These are phyloP conservation scores for Papilio polytes DNA, from an alignment of 1,140 invertebrate genomes.

Conservation along the genomic window DNA sequence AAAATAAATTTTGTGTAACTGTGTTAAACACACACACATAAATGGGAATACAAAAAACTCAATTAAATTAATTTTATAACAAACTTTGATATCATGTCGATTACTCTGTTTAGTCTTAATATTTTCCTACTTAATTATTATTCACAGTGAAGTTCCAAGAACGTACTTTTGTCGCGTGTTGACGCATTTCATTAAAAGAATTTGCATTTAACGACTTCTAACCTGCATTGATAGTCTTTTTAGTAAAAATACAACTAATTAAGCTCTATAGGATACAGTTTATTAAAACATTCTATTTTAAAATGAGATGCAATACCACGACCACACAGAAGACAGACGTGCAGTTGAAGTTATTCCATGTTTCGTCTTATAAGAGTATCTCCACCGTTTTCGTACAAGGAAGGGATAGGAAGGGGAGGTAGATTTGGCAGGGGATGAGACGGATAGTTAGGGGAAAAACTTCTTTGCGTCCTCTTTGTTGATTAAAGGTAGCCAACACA, in stretches of 20 bases:
- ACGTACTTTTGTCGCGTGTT: neutral
- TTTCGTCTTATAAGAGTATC: too few species aligned
- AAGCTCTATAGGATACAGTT: neutral
- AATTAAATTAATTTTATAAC: too few species aligned
- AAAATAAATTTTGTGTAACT: neutral
- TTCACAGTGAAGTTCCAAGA: neutral
- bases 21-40: too few species aligned
- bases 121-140: neutral
- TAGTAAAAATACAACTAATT: neutral
- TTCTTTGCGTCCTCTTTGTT: too few species aligned
- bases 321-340: too few species aligned
- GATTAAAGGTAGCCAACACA: too few species aligned
- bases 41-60: neutral
- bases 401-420: too few species aligned
- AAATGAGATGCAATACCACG: neutral
- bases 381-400: too few species aligned
- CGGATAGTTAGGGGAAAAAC: too few species aligned
- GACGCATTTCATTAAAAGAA: neutral
- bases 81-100: too few species aligned
- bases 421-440: too few species aligned
- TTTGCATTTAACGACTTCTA: neutral
- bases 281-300: neutral
- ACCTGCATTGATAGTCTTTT: neutral
- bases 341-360: too few species aligned
- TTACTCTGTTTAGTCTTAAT: neutral